Base-by-base conservation (phyloP, 2,888 invertebrate species). In the Netelia fuscicornis region DNA sequence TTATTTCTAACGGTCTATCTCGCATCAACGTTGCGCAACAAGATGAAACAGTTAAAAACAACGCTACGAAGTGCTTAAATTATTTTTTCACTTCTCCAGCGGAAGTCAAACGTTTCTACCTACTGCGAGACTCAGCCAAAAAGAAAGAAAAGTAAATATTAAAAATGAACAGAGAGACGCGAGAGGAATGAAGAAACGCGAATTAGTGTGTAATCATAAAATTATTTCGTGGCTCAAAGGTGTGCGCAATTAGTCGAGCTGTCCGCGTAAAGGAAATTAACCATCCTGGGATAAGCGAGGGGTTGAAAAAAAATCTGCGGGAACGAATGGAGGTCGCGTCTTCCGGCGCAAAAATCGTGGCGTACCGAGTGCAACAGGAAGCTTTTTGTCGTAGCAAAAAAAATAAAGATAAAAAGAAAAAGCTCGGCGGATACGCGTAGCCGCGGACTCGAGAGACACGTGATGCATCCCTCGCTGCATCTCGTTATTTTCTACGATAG, bases 401-500 rank as follows among this genome's bases (percentile, higher is more conserved):
- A 3, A 30, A 30, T 2, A 25, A 2, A 30, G 3, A 30, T 20
- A 30, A 30, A 30, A 30, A 17, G 64, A 42, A 37, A 20, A 13
- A 37, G 9, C 23, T 37, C 6, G 37, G n/a, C 20, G 2, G 9
- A 1, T 58, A 64, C 64, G n/a, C 64, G 25, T 6, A 20, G 3
- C 11, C 48, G 13, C 48, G 48, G 1, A 10, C 48, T 48, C 9
- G 65, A n/a, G 65, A 2, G 65, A n/a, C 6, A 42, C 37, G 20
- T 11, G n/a, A 67, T 25, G 25, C 23, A 23, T 23, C 58, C 9
- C 71, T 54, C 17, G 79, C 42, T 71, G 44, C 44, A 75, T 79
- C 79, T 81, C 81, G 74, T 81, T 79, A 85, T 85, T 85, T 85
- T 65, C 54, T 42, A 56, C 30, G 52, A 78, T 78, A 75, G 60